Base-by-base conservation (phyloP, 1,140 invertebrate species). In the Trissolcus basalis region DNA sequence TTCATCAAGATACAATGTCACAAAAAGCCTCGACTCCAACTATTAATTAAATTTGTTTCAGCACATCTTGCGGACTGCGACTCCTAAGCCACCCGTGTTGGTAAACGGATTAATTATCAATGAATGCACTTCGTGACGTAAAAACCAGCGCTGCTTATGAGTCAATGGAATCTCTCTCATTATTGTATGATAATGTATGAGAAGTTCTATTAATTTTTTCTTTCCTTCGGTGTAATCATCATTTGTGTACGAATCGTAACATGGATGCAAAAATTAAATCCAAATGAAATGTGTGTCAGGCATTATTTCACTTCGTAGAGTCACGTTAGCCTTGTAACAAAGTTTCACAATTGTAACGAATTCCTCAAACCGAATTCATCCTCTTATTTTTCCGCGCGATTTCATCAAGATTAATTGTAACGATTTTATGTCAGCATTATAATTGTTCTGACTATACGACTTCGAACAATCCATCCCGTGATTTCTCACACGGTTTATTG, bases 201-300 rank as follows among this genome's bases (percentile, higher is more conserved):
- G 58, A 61, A 70, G 50, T 61, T 61, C 67, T 70, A 61, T 70
- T 70, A 60, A 60, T 61, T 70, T 70, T 45, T 45, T 61, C 6
- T 27, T 27, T 27, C 19, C 19, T 69, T 54, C 36, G 47, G n/a
- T 48, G 58, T 49, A 70, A 70, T 61, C 67, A 55, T 44, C 19
- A 50, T 60, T 60, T 54, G 49, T 53, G 43, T 54, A 48, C 11
- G 33, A 69, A 60, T 60, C 65, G 33, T 53, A 69, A 60, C 55
- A 48, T 13, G 65, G 54, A 70, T 60, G 56, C 56, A 53, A 69
- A 69, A 60, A 69, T 60, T 45, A 53, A 59, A 47, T 60, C 56
- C 39, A 32, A 60, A 36, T 35, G 50, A 53, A 69, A 69, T 69
- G 56, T 69, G 39, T 69, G 65, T 60, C 55, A 60, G 45, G 50